Evolutionary conservation across 2,113 vertebrate genomes (phyloP), one percentile per base, ranked within the genome.

Genomic region (Myiozetetes cayanensis): DNA sequence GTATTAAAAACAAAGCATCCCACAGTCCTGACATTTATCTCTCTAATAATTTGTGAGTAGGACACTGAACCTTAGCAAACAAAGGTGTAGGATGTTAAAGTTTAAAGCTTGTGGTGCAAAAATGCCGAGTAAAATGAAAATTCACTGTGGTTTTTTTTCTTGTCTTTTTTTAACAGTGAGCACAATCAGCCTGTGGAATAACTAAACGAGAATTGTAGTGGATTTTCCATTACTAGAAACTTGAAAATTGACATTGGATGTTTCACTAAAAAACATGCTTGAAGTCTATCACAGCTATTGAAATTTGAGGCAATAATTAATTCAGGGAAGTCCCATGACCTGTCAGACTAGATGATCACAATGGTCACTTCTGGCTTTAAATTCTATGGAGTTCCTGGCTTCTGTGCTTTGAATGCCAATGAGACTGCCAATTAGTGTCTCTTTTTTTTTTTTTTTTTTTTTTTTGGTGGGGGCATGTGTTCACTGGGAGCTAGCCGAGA

Each of bases 351-450:
- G n/a, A 90, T 92, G 68, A 96, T 93, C 76, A 96, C 85, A 95
- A 79, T 89, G 90, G 92, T 96, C 96, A 95, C 77, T 97, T 96
- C 93, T 96, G 92, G 90, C 76, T 93, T 90, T 89, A 88, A 96
- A 94, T 94, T 93, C 83, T 81, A n/a, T 65, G 76, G 85, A 93
- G 92, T 65, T 88, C 50, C 77, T 90, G 41, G 70, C 39, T 93
- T 78, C 80, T 91, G 89, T 95, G 95, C 72, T 85, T 33, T 91
- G 96, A 96, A 97, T 97, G 84, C 37, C 89, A 97, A 97, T 97
- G 95, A 96, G 95, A 65, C 11, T 96, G 78, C 95, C 96, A 97
- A 97, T 97, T 97, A 97, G 82, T 74, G 65, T 61, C 33, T 53
- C 6, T 27, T 39, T 37, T 33, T 63, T 35, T 37, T 33, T 44